A percentile compares a stretch with the other conserved stretches of the same genome.
phyloP scores from a whole-genome alignment of 2,888 invertebrate genomes.

The Drosophila subquinaria region DNA sequence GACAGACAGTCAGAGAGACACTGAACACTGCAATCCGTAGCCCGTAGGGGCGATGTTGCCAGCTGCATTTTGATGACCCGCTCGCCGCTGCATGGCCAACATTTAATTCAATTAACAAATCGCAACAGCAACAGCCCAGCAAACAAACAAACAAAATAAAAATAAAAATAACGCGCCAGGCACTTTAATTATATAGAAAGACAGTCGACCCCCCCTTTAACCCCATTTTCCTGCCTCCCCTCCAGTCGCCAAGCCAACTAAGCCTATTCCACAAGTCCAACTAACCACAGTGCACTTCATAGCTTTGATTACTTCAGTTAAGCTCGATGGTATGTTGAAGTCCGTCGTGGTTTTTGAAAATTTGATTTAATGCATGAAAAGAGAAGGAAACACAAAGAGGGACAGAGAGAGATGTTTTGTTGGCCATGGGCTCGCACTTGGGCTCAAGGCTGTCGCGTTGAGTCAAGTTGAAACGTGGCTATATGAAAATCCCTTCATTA shows the following conservation, averaged over 20 bases:
- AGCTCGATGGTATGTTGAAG: conserved; percentile 20
- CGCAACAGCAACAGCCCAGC: conserved; percentile 57
- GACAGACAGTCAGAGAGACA: background rate
- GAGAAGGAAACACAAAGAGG: background rate
- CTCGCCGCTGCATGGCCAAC: conserved; percentile 61
- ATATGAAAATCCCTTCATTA: conserved; percentile 59
- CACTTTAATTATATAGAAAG: conserved; percentile 64
- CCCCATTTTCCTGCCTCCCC: background rate
- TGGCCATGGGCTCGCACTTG: conserved; percentile 30
- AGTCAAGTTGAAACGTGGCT: conserved; percentile 64
- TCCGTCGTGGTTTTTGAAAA: conserved; percentile 26
- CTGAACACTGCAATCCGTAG: conserved; percentile 33
- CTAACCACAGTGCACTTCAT: conserved; percentile 56
- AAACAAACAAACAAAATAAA: conserved; percentile 26
- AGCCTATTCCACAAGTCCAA: background rate
- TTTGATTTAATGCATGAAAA: conserved; percentile 43
- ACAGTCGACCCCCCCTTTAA: conserved; percentile 5
- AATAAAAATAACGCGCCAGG: conserved; percentile 40
- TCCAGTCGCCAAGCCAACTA: background rate
- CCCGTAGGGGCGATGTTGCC: conserved; percentile 46
- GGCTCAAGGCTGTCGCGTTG: conserved; percentile 45
- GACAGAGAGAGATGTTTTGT: background rate
- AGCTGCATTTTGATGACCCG: conserved; percentile 77
- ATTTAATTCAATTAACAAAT: conserved; percentile 81
- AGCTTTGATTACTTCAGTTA: conserved; percentile 42